Base-by-base conservation (phyloP, 2,888 invertebrate genomes). In the Polymixis lichenea region DNA sequence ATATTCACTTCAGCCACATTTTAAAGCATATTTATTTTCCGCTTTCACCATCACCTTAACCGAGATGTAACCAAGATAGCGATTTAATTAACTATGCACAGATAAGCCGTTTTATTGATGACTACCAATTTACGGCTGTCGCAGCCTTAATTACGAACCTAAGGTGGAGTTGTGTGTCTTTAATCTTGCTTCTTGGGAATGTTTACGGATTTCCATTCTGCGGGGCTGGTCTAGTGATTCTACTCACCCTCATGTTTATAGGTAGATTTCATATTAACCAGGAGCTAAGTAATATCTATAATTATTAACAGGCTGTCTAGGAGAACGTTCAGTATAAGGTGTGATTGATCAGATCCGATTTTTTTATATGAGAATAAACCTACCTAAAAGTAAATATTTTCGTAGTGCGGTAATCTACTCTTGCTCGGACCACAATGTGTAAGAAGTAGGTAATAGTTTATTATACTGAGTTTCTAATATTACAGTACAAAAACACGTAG, bases 41-140 rank as follows among this genome's bases (percentile, higher is more conserved):
- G 61, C 78, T 77, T 78, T 82, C 72, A 49, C 66, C 53, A 9
- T 72, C 67, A 73, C 75, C 62, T 72, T 76, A 77, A 70, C 68
- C 72, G 72, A 86, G 87, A 89, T 87, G 80, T 68, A 68, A 84
- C 72, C 72, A 69, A 80, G 88, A 87, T 86, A 86, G 71, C 60
- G 71, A 62, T 89, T 91, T 89, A 90, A 91, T 91, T 90, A 88
- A 89, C 87, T 85, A 84, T 80, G 78, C 82, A 77, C 83, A 83
- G 89, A 87, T 89, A 90, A 86, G 86, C 83, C 73, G 19, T 60
- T 74, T 86, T 88, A 91, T 89, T 86, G 87, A 89, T 90, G 88
- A 77, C 80, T 80, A 77, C 83, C 86, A 88, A 90, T 89, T 90
- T 87, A 84, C 83, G 85, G 68, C 81, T 82, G 79, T 79, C 85